Percentiles rank a stretch among this genome's conserved stretches.
These are phyloP conservation scores for Cyphomyrmex costatus DNA, from an alignment of 1,140 invertebrate genomes.

Conservation along the genomic window DNA sequence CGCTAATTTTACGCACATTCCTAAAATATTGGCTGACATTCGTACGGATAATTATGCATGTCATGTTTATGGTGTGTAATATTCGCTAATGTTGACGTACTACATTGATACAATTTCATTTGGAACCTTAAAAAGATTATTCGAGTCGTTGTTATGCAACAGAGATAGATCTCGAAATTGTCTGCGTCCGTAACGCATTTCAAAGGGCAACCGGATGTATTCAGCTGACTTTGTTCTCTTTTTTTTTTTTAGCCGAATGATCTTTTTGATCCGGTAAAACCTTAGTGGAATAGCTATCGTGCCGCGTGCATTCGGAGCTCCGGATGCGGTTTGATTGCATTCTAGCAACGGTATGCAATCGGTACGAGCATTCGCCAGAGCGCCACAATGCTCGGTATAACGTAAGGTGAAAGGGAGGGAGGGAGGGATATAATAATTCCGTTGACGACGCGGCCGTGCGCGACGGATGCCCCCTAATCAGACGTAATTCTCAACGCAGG, in stretches of 20 bases:
- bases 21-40: too few species aligned
- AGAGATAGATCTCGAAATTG: constrained; percentile 15
- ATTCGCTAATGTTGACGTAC: too few species aligned
- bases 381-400: constrained; percentile 7
- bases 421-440: constrained; percentile 50
- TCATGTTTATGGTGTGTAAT: too few species aligned
- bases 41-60: too few species aligned
- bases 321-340: constrained; percentile 49
- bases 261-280: constrained; percentile 28
- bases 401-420: constrained; percentile 12
- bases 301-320: constrained; percentile 14
- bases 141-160: background rate
- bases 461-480: constrained; percentile 40
- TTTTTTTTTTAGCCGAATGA: background rate
- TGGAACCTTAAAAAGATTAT: background rate
- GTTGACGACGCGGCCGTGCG: constrained; percentile 12
- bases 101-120: too few species aligned
- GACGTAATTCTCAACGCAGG: constrained; percentile 26
- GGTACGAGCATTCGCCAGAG: constrained; percentile 20
- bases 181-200: background rate
- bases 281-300: constrained; percentile 45
- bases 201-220: constrained; percentile 32
- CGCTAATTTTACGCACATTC: too few species aligned
- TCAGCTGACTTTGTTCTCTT: background rate
- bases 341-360: constrained; percentile 59